phyloP scores from a whole-genome alignment of 2,888 invertebrate genomes.

The Dromius quadrimaculatus region DNA sequence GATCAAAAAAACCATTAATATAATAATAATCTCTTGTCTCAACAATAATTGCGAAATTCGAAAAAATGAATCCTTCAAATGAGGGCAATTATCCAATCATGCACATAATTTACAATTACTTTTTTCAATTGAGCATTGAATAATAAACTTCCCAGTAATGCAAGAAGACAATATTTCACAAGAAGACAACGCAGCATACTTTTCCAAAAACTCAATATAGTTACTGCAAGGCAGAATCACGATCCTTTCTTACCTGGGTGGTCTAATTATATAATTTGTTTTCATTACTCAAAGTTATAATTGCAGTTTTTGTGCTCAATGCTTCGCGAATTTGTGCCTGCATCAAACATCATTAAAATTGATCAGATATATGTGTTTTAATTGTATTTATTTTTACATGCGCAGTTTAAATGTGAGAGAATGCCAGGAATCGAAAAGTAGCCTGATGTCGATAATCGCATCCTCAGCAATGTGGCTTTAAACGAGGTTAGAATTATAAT shows the following conservation, averaged over 20 bases:
- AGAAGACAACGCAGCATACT: conserved; percentile 1
- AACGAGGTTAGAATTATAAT: conserved; percentile 30
- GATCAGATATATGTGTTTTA: conserved; percentile 47
- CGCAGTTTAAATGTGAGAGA: conserved; percentile 41
- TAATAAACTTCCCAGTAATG: conserved; percentile 23
- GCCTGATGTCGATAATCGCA: conserved; percentile 22
- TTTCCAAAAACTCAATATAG: conserved; percentile 32
- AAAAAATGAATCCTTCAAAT: too few relatives aligned
- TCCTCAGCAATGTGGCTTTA: background rate
- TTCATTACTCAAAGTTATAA: conserved; percentile 43
- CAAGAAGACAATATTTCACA: conserved; percentile 29
- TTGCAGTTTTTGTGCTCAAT: conserved; percentile 37
- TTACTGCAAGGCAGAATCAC: background rate
- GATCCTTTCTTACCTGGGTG: conserved; percentile 33
- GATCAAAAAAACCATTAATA: too few relatives aligned
- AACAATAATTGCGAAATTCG: too few relatives aligned
- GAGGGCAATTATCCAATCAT: conserved; percentile 22
- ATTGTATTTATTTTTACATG: conserved; percentile 43
- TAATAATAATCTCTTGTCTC: too few relatives aligned
- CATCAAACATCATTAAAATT: conserved; percentile 47
- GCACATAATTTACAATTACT: conserved; percentile 1
- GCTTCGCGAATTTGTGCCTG: conserved; percentile 20
- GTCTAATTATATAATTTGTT: conserved; percentile 50
- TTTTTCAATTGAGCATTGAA: conserved; percentile 18
- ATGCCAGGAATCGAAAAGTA: conserved; percentile 35